Percentiles rank a stretch among this genome's conserved stretches.
phyloP scores from a whole-genome alignment of 2,797 vertebrate species.

The Stomatorhinus walkeri region DNA sequence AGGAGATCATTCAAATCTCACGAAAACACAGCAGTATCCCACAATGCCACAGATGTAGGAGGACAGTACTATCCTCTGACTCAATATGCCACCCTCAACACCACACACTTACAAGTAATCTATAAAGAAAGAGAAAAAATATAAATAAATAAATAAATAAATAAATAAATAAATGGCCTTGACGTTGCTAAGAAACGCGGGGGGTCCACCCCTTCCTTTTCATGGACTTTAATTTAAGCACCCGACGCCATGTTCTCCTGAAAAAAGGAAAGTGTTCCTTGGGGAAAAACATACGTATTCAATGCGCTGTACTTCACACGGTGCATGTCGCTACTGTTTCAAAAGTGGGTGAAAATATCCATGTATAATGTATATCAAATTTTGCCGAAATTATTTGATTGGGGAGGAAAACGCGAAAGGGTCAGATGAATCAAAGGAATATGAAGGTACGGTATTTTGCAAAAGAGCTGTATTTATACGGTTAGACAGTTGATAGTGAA shows the following conservation, averaged over 20 bases:
- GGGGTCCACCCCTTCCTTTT: neutral
- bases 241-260: constrained; percentile 9
- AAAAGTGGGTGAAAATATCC: neutral
- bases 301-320: neutral
- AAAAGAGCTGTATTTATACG: neutral
- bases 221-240: neutral
- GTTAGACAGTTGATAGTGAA: neutral
- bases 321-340: neutral
- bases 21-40: neutral
- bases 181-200: neutral
- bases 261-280: constrained; percentile 2
- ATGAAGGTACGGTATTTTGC: constrained; percentile 35
- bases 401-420: constrained; percentile 24
- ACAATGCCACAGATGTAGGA: neutral
- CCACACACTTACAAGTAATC: neutral
- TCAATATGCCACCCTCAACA: neutral
- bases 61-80: neutral
- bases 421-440: constrained; percentile 28
- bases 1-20: neutral
- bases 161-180: neutral
- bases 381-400: constrained; percentile 41
- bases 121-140: neutral
- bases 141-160: neutral
- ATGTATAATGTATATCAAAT: constrained; percentile 56
- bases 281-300: neutral